Conservation (phyloP, 2,888 invertebrate genomes). For the Agapostemon virescens region DNA sequence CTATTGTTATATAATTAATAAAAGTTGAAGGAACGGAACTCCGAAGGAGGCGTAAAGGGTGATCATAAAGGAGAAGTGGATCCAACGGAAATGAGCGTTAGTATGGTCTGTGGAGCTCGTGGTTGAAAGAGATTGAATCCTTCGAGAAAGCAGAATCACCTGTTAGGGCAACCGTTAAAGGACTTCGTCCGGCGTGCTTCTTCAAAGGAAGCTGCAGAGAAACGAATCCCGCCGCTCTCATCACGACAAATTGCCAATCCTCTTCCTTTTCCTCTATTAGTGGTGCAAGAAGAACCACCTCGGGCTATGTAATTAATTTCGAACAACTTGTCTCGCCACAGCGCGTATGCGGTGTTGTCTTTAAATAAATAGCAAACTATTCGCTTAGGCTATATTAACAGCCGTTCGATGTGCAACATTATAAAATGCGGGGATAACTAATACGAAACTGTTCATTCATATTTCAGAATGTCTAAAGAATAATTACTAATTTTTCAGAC, state of each 20-base stretch:
- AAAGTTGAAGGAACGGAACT: conserved; percentile 40
- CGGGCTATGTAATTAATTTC: conserved; percentile 61
- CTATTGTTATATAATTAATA: conserved; percentile 63
- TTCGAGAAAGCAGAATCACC: conserved; percentile 63
- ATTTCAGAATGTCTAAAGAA: too few species aligned
- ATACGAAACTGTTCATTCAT: background rate
- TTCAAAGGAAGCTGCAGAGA: conserved; percentile 54
- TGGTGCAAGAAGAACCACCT: conserved; percentile 47
- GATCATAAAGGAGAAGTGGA: conserved; percentile 32
- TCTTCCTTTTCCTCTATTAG: conserved; percentile 45
- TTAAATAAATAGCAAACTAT: conserved; percentile 35
- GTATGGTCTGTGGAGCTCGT: conserved; percentile 34
- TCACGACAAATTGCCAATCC: conserved; percentile 64
- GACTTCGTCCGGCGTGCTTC: conserved; percentile 49
- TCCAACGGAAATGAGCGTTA: conserved; percentile 63
- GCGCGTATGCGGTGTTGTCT: conserved; percentile 31
- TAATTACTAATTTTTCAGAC: too few species aligned
- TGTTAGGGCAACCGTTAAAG: conserved; percentile 64
- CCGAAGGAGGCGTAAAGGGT: conserved; percentile 17
- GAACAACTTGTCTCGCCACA: conserved; percentile 25
- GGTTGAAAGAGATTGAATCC: conserved; percentile 66
- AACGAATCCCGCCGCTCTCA: conserved; percentile 52
- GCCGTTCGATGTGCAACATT: too few species aligned
- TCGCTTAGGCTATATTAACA: background rate
- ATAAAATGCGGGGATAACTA: background rate